Percentiles rank a stretch among this genome's conserved stretches.
These are phyloP conservation scores for Drosophila melanica DNA, from an alignment of 1,140 invertebrate genomes.

Conservation along the genomic window DNA sequence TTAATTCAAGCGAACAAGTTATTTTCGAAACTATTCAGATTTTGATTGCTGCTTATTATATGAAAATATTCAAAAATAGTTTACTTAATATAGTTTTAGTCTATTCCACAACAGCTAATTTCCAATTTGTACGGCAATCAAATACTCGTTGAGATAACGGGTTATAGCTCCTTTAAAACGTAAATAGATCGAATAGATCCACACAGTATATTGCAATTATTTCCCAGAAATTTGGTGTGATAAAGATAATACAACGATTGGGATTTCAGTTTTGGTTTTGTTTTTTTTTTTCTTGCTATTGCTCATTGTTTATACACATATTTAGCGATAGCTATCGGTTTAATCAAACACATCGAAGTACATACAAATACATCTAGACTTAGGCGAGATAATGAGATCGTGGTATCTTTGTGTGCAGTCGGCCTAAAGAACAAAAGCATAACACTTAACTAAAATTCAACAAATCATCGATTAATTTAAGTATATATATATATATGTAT, in stretches of 20 bases:
- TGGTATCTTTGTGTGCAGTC: constrained; percentile 65
- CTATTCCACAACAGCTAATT: too few relatives aligned
- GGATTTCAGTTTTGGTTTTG: constrained; percentile 28
- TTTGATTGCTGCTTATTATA: too few relatives aligned
- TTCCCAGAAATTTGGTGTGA: constrained; percentile 10
- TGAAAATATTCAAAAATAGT: too few relatives aligned
- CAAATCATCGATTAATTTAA: constrained; percentile 46
- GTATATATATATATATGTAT: constrained; percentile 8
- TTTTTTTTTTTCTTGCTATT: too few relatives aligned
- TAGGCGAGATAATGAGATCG: constrained; percentile 66
- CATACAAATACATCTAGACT: constrained; percentile 18
- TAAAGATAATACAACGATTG: constrained; percentile 9
- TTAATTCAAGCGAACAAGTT: too few relatives aligned
- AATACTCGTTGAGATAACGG: too few relatives aligned
- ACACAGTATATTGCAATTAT: neutral
- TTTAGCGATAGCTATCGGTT: constrained; percentile 42
- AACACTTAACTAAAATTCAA: constrained; percentile 58
- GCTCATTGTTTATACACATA: constrained; percentile 23
- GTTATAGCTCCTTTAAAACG: too few relatives aligned
- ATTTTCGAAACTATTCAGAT: too few relatives aligned
- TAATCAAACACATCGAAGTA: constrained; percentile 32
- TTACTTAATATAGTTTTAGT: too few relatives aligned
- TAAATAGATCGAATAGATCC: too few relatives aligned
- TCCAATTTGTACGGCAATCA: too few relatives aligned
- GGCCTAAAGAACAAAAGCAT: constrained; percentile 46